phyloP scores from a whole-genome alignment of 2,888 invertebrate genomes.

The Griposia aprilina region DNA sequence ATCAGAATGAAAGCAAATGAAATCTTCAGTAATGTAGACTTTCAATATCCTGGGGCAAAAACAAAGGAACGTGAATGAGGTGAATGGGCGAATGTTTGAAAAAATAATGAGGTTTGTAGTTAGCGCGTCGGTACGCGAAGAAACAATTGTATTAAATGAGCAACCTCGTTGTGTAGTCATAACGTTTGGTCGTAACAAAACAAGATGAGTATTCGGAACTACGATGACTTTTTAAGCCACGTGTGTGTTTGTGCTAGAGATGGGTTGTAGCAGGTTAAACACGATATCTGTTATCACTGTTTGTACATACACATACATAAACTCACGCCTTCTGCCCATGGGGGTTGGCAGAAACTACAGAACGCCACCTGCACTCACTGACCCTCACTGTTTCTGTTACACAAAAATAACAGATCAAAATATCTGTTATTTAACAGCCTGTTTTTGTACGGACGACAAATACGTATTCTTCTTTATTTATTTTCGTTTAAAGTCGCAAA shows the following conservation, averaged over 20 bases:
- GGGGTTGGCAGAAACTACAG: no score
- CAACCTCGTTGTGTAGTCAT: neutral
- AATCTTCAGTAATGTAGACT: slow-evolving; percentile 11
- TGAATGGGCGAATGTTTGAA: slow-evolving; percentile 22
- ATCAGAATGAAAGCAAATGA: slow-evolving; percentile 42
- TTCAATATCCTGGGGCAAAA: slow-evolving; percentile 37
- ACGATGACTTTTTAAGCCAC: neutral
- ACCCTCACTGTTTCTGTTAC: no score
- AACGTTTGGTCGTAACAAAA: slow-evolving; percentile 10
- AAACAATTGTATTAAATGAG: slow-evolving; percentile 35
- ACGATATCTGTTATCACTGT: no score
- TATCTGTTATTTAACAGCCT: no score
- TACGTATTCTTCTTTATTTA: no score
- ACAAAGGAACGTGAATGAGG: slow-evolving; percentile 24
- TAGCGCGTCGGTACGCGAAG: neutral
- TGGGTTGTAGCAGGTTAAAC: no score
- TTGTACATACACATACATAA: no score
- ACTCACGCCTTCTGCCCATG: no score
- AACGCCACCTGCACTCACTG: no score
- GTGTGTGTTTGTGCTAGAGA: neutral
- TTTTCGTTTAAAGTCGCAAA: no score
- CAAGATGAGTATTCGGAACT: neutral
- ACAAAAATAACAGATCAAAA: no score
- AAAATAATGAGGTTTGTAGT: slow-evolving; percentile 43
- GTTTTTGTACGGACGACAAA: no score